Conservation (phyloP, 2,113 vertebrate species). For the Melanotaenia duboulayi region DNA sequence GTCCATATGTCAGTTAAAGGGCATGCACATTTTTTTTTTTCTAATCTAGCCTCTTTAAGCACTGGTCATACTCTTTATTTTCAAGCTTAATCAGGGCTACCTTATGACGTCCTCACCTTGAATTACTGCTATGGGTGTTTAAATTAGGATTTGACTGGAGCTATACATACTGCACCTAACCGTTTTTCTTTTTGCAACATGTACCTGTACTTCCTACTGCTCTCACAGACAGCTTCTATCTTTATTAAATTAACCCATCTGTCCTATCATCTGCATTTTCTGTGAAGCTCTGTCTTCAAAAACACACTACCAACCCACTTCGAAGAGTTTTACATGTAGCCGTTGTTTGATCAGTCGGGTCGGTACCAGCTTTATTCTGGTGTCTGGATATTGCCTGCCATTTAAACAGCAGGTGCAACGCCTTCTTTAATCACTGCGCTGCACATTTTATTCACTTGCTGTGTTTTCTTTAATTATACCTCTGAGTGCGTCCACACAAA, state of each 20-base stretch:
- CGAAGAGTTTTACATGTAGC: conserved; percentile 10
- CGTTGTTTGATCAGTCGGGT: conserved; percentile 21
- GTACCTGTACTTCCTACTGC: not conserved
- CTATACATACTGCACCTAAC: not conserved
- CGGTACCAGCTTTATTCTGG: not conserved
- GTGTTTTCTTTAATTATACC: conserved; percentile 24
- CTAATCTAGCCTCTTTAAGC: conserved; percentile 28
- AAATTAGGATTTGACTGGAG: not conserved
- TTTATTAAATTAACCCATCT: conserved; percentile 9
- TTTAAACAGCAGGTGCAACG: conserved; percentile 23
- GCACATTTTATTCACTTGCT: not conserved
- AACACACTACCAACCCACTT: not conserved
- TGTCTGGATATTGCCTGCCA: conserved; percentile 19
- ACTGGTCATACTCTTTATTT: conserved; percentile 21
- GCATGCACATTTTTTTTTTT: conserved; percentile 38
- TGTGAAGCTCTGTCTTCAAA: conserved; percentile 8
- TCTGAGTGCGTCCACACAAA: conserved; percentile 5
- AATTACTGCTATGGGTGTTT: conserved; percentile 3
- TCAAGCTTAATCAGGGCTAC: conserved; percentile 3
- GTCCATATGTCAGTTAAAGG: conserved; percentile 28
- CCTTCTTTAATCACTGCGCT: conserved; percentile 12
- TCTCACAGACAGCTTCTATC: not conserved
- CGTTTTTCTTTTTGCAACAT: not conserved
- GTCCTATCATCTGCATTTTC: conserved; percentile 1
- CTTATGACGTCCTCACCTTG: not conserved